Base-by-base conservation (phyloP, 2,113 vertebrate genomes). In the Brachyhypopomus gauderio region DNA sequence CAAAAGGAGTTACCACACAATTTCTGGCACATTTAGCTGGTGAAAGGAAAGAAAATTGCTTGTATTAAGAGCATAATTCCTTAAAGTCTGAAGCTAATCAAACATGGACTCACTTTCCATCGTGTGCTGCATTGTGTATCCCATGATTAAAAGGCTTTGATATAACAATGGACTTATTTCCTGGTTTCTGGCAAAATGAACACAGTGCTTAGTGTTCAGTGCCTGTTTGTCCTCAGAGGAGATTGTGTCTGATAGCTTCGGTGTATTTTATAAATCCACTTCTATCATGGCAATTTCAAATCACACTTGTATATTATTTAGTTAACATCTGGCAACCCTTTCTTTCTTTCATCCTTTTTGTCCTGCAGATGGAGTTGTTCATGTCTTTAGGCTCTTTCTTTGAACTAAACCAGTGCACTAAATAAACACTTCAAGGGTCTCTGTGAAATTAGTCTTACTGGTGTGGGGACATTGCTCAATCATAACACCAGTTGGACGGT, bases 101-200 rank as follows among this genome's bases (percentile, higher is more conserved):
- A 80, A 85, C 66, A 77, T 38, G 56, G 59, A 52, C 62, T 48
- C 34, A 60, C 67, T 83, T 63, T 60, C 70, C 55, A 45, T 70
- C 59, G 78, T 73, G 72, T 80, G 59, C 62, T 71, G 66, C 77
- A 59, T 84, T 73, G 60, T 75, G 67, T 76, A 56, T 25, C 60
- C 73, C 63, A 80, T 80, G 83, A 86, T 86, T 83, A 86, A 86
- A 83, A 78, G 79, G 69, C 83, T 85, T 78, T 83, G 83, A 78
- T 78, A 83, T 75, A 66, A 77, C 69, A 82, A 77, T 71, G 60
- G 80, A 59, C 80, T 58, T 73, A 72, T 66, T 75, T 77, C 60
- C 69, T 62, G 64, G 23, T 74, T 77, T 69, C 60, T 38, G 78
- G 77, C 69, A 62, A 81, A 73, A 59, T 64, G 48, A 60, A 22